phyloP scores from a whole-genome alignment of 2,797 vertebrate genomes.

The Megaceryle alcyon region DNA sequence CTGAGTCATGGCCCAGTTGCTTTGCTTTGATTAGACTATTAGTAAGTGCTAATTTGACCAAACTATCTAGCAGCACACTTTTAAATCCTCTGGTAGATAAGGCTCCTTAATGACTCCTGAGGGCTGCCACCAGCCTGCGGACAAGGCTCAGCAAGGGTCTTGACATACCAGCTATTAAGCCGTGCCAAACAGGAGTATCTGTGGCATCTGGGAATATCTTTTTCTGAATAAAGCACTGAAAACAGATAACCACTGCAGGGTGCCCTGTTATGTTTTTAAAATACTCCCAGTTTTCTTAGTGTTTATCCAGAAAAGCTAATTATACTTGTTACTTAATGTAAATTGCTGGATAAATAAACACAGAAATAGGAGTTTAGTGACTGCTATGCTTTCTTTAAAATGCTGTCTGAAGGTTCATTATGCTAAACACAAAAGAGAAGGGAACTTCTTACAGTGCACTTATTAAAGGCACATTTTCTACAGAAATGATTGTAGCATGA shows the following conservation, averaged over 20 bases:
- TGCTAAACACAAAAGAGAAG: constrained; percentile 80
- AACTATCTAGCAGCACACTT: not conserved
- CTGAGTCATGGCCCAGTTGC: not conserved
- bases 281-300: constrained; percentile 11
- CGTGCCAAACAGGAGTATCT: not conserved
- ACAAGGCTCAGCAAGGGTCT: not conserved
- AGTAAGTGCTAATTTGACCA: not conserved
- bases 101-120: not conserved
- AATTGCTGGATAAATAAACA: constrained; percentile 63
- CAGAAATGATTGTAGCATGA: constrained; percentile 79
- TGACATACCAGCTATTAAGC: not conserved
- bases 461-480: constrained; percentile 86
- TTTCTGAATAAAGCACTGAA: constrained; percentile 4
- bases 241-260: not conserved
- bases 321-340: not conserved
- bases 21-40: not conserved
- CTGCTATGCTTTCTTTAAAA: constrained; percentile 57
- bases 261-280: constrained; percentile 32
- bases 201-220: not conserved
- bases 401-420: constrained; percentile 87
- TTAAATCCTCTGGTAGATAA: not conserved
- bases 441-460: constrained; percentile 80
- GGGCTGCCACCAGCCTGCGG: not conserved
- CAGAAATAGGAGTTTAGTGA: constrained; percentile 43
- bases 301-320: constrained; percentile 53